Conservation (phyloP, 23 tunicate genomes). For the Ascidia mentula region DNA sequence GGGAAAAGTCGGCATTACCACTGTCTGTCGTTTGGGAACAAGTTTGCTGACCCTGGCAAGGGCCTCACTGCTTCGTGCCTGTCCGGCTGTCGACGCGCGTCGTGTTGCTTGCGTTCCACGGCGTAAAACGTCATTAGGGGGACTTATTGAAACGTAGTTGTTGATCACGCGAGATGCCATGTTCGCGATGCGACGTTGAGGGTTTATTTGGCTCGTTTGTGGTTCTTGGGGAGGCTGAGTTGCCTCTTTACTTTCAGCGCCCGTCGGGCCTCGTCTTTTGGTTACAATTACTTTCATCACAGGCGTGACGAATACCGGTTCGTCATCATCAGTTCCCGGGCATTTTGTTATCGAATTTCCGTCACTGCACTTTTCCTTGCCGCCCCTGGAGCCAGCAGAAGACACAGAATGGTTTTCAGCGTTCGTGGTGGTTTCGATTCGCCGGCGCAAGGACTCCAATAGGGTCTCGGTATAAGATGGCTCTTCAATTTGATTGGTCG, state of each 20-base stretch:
- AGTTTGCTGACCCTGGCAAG: constrained; percentile 47
- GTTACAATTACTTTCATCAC: constrained; percentile 84
- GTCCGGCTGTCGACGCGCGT: constrained; percentile 47
- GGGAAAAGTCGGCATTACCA: constrained; percentile 69
- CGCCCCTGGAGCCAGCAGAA: neutral
- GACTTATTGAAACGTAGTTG: constrained; percentile 11
- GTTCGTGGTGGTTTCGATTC: constrained; percentile 25
- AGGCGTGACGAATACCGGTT: constrained; percentile 55
- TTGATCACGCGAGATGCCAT: constrained; percentile 42
- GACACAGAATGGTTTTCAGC: neutral
- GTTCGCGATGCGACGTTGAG: constrained; percentile 23
- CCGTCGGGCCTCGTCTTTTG: constrained; percentile 44
- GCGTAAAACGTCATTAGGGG: constrained; percentile 26
- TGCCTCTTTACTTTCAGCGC: constrained; percentile 11
- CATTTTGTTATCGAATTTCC: constrained; percentile 14
- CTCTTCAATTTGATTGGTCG: constrained; percentile 61
- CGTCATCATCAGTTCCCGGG: constrained; percentile 20
- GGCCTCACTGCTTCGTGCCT: constrained; percentile 35
- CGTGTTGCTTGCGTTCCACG: constrained; percentile 51
- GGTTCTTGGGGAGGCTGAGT: neutral
- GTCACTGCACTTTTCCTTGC: constrained; percentile 10
- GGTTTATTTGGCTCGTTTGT: neutral
- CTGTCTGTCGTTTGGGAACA: constrained; percentile 75
- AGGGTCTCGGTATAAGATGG: constrained; percentile 73
- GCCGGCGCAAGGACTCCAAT: constrained; percentile 38